Evolutionary conservation across 2,113 vertebrate genomes (phyloP), one percentile per base, ranked within the genome.

Genomic region (Asarcornis scutulata): DNA sequence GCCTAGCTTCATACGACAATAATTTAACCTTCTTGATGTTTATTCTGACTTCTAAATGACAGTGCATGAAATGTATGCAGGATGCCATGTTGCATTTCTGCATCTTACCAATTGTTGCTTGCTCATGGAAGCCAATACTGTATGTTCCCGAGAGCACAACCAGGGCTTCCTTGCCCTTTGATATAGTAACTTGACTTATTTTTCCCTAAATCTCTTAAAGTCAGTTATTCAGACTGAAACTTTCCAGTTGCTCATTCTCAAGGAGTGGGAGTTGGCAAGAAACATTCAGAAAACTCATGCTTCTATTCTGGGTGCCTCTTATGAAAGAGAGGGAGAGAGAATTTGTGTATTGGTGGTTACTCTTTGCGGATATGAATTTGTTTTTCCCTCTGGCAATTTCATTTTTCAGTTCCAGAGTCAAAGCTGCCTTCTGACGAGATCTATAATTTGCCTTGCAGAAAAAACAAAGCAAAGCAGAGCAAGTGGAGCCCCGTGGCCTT

Each of bases 251-350:
- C 91, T 94, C 31, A 38, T 91, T 91, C 83, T 62, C 59, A 79
- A 76, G 88, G 29, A 89, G 94, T 93, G 78, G 91, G 92, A 96
- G 92, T 94, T 80, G 71, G 44, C 15, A 10, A 92, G 72, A 97
- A 92, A 73, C 74, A 92, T 80, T 84, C 66, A 87, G 74, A 87
- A 88, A 90, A 84, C 60, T 79, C 48, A 36, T 56, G 22, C 59
- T 88, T 38, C 38, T 79, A 7, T 91, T 91, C 36, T 64, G 29
- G 18, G 18, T 83, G 31, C 11, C 0, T 15, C 42, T 73, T 52
- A 20, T 20, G 10, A 75, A 72, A 69, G 46, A 67, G 25, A 44
- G 16, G 21, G 34, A 71, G n/a, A 88, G 15, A 85, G 66, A 27
- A 40, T 73, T 63, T 78, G 7, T 77, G 6, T 80, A 50, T 27